Base-by-base conservation (phyloP, 1,140 invertebrate species). In the Sinella curviseta region DNA sequence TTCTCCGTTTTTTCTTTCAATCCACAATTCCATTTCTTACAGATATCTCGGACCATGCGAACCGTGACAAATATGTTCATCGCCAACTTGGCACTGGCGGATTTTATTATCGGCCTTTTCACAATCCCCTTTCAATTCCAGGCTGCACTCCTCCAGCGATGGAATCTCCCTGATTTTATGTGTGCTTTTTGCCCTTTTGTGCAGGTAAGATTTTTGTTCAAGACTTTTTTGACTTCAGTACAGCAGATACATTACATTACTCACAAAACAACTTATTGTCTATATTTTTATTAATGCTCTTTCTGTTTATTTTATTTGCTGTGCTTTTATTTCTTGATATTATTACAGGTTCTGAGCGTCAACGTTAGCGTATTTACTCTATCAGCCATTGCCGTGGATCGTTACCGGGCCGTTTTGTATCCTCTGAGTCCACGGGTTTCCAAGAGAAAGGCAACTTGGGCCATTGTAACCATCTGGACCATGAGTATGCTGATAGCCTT, bases 51-150 rank as follows among this genome's bases (percentile, higher is more conserved):
- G 20, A 34, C 79, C 34, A 83, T 83, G 82, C 16, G 82, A 35
- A 83, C 82, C 3, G 82, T 83, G n/a, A 83, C 82, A 17, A 83
- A 83, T 55, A 78, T 83, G 75, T 79, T 65, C 86, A 94, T 95
- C 70, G 91, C 92, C 0, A 94, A 94, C 86, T 86, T 94, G 80
- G 93, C 93, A 1, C 85, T 93, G 77, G 92, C 92, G 17, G 93
- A 94, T 85, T 92, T 94, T 80, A 91, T 93, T 76, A 93, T 94
- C 85, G 93, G 91, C 78, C 86, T 94, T 48, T 94, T 94, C 83
- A 90, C 91, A 60, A 92, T 94, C 86, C 93, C 93, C 67, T 95
- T 95, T 88, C 86, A 95, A 91, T 95, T 95, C 85, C 93, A 94
- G 89, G 93, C 93, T 0, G 93, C 93, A 1, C 85, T 94, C 17